These are phyloP conservation scores for Parasteatoda lunata DNA, from an alignment of 2,888 invertebrate genomes.

Conservation along the genomic window DNA sequence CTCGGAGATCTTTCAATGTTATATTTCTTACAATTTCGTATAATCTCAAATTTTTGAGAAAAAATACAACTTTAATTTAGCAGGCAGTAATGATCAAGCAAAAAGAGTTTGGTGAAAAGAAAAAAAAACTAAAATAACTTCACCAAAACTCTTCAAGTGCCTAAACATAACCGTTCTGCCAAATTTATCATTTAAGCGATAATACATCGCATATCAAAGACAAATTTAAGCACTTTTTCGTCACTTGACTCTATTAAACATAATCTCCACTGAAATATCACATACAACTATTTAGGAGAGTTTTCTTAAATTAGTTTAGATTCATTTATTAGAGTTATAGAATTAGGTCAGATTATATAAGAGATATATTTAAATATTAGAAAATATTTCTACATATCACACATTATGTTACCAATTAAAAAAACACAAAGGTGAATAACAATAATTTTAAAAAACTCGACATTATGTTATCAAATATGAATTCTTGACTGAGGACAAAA, in stretches of 20 bases:
- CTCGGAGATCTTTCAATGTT: not conserved
- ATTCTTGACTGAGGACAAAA: too few species aligned
- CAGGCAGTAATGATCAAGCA: not conserved
- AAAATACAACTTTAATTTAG: not conserved
- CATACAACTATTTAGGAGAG: not conserved
- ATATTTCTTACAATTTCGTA: not conserved
- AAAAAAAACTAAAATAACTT: not conserved
- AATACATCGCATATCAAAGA: not conserved
- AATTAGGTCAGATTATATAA: not conserved
- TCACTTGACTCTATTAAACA: not conserved
- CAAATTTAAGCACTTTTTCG: not conserved
- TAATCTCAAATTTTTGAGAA: not conserved
- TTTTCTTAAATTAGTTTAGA: not conserved
- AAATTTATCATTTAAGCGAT: not conserved
- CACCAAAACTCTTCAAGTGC: not conserved
- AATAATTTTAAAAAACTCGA: too few species aligned
- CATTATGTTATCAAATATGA: too few species aligned
- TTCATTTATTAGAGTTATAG: not conserved
- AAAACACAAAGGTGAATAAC: too few species aligned
- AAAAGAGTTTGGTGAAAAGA: not conserved
- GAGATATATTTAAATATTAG: not conserved
- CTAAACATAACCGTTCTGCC: not conserved
- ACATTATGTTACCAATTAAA: not conserved
- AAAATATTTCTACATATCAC: not conserved
- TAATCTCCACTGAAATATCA: not conserved